Base-by-base conservation (phyloP, 53 echinoderm and acorn worm genomes). In the Temnopleurus reevesii region DNA sequence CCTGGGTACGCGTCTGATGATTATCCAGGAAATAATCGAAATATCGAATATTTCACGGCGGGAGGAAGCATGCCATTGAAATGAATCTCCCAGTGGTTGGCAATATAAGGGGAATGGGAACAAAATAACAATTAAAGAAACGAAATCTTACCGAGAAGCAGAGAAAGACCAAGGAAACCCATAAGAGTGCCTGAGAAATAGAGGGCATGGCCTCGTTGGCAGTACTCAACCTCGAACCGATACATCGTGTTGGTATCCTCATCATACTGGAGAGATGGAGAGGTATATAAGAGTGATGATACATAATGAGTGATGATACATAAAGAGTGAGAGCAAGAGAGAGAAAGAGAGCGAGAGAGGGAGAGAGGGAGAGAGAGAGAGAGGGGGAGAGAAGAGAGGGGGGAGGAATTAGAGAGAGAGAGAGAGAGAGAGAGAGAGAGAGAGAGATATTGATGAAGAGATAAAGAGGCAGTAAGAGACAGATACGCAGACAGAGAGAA, bases 121-220 rank as follows among this genome's bases (percentile, higher is more conserved):
- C n/a, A n/a, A n/a, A n/a, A n/a, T n/a, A n/a, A n/a, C n/a, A n/a
- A n/a, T n/a, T n/a, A n/a, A n/a, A n/a, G 23, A 44, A 41, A 76
- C 33, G 15, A 30, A 27, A 0, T 46, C 88, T 91, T 89, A 95
- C 95, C 95, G 34, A 95, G 89, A 15, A 95, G 80, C 31, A 95
- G 76, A 57, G 91, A 56, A 13, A 95, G 81, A 0, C 95, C 95
- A 77, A 94, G 92, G 45, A 95, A 93, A 17, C 92, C 95, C 58
- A 92, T 90, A 54, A 94, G n/a, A 0, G 91, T 91, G 8, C 86
- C 92, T 12, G 91, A 81, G 64, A 95, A 95, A 76, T 94, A 93
- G 30, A 92, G 34, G 0, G 92, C 91, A 7, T 92, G 80, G 7
- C 91, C 95, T 34, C 92, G 65, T 19, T 38, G 90, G 54, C 95